Evolutionary conservation across 1,140 invertebrate species (phyloP).

Genomic region (Oreohelix idahoensis): DNA sequence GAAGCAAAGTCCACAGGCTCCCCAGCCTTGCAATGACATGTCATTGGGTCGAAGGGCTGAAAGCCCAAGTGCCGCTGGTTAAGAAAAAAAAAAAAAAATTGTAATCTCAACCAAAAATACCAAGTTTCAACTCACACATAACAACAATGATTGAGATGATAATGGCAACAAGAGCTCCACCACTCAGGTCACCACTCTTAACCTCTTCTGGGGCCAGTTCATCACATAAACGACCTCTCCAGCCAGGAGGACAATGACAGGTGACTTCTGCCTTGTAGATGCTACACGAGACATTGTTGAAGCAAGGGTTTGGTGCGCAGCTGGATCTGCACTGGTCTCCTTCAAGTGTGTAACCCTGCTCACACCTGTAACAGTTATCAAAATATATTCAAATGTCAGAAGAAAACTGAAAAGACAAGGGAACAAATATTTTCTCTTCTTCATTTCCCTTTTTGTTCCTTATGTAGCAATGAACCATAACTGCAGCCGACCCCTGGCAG

Average conservation of each 20-base stretch:
- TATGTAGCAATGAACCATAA: too few species aligned
- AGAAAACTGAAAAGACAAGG: too few species aligned
- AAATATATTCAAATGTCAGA: too few species aligned
- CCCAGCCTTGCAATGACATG: too few species aligned
- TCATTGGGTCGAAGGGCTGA: neutral
- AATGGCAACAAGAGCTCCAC: conserved; percentile 68
- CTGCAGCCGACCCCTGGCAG: too few species aligned
- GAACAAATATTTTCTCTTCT: too few species aligned
- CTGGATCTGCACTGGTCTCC: conserved; percentile 24
- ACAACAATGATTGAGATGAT: conserved; percentile 66
- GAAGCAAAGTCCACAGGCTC: too few species aligned
- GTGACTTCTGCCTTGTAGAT: conserved; percentile 42
- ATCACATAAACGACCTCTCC: conserved; percentile 94
- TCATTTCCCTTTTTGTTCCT: too few species aligned
- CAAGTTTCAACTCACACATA: conserved; percentile 60
- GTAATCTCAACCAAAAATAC: too few species aligned
- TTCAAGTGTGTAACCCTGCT: conserved; percentile 11
- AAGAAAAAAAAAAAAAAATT: neutral
- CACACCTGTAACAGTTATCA: conserved; percentile 31
- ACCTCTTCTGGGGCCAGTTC: conserved; percentile 43
- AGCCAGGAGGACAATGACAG: conserved; percentile 83
- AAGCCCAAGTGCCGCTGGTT: neutral
- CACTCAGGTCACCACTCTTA: conserved; percentile 58
- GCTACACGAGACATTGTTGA: conserved; percentile 54
- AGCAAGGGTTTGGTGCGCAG: conserved; percentile 66